Evolutionary conservation across 2,113 vertebrate species (phyloP), one percentile per base, ranked within the genome.

Genomic region (Bungarus multicinctus): DNA sequence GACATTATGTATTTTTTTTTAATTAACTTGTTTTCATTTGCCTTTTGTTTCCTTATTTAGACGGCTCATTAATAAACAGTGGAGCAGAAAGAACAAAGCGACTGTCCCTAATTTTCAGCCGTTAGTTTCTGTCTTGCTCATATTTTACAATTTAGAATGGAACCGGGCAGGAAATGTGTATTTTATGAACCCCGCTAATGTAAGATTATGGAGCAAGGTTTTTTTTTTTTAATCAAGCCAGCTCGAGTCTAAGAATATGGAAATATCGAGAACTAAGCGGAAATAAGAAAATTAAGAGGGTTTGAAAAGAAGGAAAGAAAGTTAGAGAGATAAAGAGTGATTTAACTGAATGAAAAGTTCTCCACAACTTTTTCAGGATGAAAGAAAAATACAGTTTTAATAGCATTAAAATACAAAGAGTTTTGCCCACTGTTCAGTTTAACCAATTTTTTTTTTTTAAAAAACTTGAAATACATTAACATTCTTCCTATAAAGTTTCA

Each of bases 31-130:
- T 0, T 96, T 93, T 91, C 10, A n/a, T 14, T 87, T 90, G 58
- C 53, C 93, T 95, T 74, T 93, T 86, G 5, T 94, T 87, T 93
- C 34, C 12, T 23, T 93, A 87, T 95, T 96, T 90, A 95, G 92
- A 85, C 52, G 9, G 20, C 3, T 23, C 50, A 34, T 0, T 81
- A 93, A 90, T 87, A 87, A 55, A 11, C 12, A 39, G 69, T 16
- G 27, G 27, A 18, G 54, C 47, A 57, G 85, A 12, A 88, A 92
- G 90, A 88, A 92, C 60, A 23, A 3, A 85, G 3, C 0, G 4
- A 87, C 23, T 5, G 0, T 22, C 2, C 18, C 18, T 50, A 3
- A 6, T 20, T 53, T 12, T 20, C 0, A 23, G 10, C 5, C n/a
- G 2, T 53, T 52, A 10, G 11, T 55, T 43, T 18, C 14, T 23